Evolutionary conservation across 2,797 vertebrate species (phyloP), one percentile per base, ranked within the genome.

Genomic region (Phoebastria nigripes): DNA sequence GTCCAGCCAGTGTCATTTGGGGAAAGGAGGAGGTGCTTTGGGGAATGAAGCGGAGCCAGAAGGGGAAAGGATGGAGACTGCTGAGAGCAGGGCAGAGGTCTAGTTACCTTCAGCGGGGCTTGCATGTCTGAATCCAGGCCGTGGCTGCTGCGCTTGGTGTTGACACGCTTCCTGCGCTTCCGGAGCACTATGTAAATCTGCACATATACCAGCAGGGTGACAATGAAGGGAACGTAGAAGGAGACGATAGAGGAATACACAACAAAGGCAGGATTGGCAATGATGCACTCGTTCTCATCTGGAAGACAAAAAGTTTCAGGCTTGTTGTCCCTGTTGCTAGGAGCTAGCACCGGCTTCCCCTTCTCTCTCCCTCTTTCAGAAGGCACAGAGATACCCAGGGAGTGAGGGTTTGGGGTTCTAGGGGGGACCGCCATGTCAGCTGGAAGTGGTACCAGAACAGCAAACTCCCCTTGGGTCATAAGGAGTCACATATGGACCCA

Each of bases 161-260:
- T 99, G 82, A 99, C 99, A 0, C 99, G 98, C 98, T 99, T 99
- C 84, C 99, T 98, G 80, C 99, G 98, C 91, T 98, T 99, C 89
- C 98, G 98, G 77, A 99, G 98, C 93, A 99, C 99, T 33, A 99
- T 98, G 93, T 99, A 99, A 96, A 99, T 99, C 98, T 99, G 99
- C 96, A 99, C 99, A 62, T 99, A 99, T 83, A 99, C 99, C 97
- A 99, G 98, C 98, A 99, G 98, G 3, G 99, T 99, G 95, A 99
- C 99, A 82, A 99, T 99, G 98, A 99, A 99, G 97, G 99, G 99
- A n/a, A 99, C 99, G 51, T 99, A 99, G 98, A 99, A 99, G 97
- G 99, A 99, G 94, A 99, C 99, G 14, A 99, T 98, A 92, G 99
- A 99, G 54, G 99, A 99, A 98, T 99, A 99, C 72, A 99, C 99